Base-by-base conservation (phyloP, 1,140 invertebrate genomes). In the Calephelis virginiensis region DNA sequence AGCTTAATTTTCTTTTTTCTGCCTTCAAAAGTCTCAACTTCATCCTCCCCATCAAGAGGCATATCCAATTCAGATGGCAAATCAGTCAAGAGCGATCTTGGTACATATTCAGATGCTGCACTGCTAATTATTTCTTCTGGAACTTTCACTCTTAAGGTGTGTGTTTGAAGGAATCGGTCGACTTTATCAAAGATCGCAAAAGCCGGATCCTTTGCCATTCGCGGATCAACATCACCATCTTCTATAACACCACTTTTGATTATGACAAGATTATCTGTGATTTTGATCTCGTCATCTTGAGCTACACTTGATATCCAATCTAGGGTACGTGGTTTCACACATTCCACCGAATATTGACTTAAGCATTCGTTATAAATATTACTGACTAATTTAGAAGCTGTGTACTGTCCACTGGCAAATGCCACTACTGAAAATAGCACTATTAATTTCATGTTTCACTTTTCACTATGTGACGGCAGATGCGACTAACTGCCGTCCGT, bases 251-350 rank as follows among this genome's bases (percentile, higher is more conserved):
- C 87, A 9, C 94, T 94, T 70, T 92, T 95, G 5, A 96, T 92
- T 48, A 97, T 92, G 5, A 93, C 91, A 49, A 97, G 86, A 72
- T 96, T 94, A 6, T 96, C 93, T 2, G 95, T 96, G 56, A 97
- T 93, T 13, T 92, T 93, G 66, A 97, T 94, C 75, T 94, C 93
- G 45, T 95, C 93, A 73, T 95, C 92, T 68, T 94, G 92, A 37
- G 92, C 86, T 5, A 94, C 94, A 28, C 93, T 88, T 69, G 93
- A 94, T 49, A 96, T 92, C 92, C 95, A 96, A 59, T 93, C 90
- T 68, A 96, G 81, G 12, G 96, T 93, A 84, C 95, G 96, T 9
- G 96, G 96, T 75, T 95, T 95, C 48, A 95, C 94, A 86, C 96
- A 97, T 63, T 92, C 91, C 61, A 93, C 86, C 53, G 93, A 94